These are phyloP conservation scores for Stenolophus ochropezus DNA, from an alignment of 2,888 invertebrate genomes.

Conservation along the genomic window DNA sequence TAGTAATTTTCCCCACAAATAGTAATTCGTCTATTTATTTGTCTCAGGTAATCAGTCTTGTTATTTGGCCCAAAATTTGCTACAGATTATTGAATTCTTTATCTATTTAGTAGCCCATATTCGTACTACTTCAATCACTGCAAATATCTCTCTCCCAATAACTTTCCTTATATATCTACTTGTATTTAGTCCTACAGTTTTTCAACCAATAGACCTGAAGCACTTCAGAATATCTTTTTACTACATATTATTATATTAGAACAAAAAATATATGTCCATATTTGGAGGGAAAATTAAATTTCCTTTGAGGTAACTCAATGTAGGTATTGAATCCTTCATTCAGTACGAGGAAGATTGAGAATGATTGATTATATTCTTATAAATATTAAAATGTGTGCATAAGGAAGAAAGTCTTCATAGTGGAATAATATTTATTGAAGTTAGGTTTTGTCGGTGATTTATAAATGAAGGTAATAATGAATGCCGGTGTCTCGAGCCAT, in stretches of 20 bases:
- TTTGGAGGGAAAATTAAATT: neutral
- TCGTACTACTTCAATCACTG: no score
- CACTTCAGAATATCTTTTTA: no score
- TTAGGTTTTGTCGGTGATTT: slow-evolving; percentile 7
- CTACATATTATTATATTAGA: neutral
- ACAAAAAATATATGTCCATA: neutral
- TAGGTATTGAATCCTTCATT: neutral
- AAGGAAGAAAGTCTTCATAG: neutral
- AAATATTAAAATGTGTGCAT: neutral
- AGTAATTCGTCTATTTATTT: no score
- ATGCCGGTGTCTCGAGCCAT: slow-evolving; percentile 13
- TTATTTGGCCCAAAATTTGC: no score
- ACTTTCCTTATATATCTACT: no score
- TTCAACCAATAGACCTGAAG: no score
- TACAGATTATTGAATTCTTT: no score
- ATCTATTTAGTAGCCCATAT: no score
- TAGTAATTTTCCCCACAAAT: no score
- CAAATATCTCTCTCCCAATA: no score
- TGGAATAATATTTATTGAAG: neutral
- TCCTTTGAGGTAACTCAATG: neutral
- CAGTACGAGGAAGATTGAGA: neutral
- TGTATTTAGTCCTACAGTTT: no score
- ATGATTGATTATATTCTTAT: neutral
- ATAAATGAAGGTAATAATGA: slow-evolving; percentile 27
- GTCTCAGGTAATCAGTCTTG: no score